A percentile compares a stretch with the other conserved stretches of the same genome.
These are phyloP conservation scores for Catharus ustulatus DNA, from an alignment of 2,797 vertebrate genomes.

Conservation along the genomic window DNA sequence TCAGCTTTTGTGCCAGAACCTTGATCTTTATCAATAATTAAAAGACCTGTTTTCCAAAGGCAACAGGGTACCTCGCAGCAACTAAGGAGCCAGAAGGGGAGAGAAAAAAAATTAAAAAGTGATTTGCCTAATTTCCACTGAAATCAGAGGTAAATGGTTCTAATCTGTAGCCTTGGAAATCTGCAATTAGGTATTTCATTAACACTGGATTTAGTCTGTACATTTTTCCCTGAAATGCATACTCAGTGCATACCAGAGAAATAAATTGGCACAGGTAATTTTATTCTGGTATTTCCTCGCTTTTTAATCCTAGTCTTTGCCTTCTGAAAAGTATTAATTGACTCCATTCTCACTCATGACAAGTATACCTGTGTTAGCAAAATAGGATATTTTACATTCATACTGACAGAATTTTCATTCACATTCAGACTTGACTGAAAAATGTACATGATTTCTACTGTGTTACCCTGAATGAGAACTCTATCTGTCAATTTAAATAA, in stretches of 20 bases:
- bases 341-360: neutral
- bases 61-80: neutral
- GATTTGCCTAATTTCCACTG: neutral
- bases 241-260: neutral
- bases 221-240: neutral
- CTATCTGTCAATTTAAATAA: neutral
- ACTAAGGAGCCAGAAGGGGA: neutral
- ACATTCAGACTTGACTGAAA: neutral
- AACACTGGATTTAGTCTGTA: neutral
- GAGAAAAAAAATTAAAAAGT: too few relatives aligned
- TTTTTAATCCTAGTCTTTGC: neutral
- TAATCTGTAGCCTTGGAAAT: neutral
- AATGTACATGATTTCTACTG: neutral
- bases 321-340: neutral
- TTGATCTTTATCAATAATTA: neutral
- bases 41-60: neutral
- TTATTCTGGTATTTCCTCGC: neutral
- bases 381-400: neutral
- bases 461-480: neutral
- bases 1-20: neutral
- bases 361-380: neutral
- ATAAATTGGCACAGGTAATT: neutral
- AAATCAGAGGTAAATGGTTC: neutral
- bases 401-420: constrained; percentile 4
- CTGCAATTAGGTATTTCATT: neutral